These are phyloP conservation scores for Subacronicta megacephala DNA, from an alignment of 2,888 invertebrate species.

Conservation along the genomic window DNA sequence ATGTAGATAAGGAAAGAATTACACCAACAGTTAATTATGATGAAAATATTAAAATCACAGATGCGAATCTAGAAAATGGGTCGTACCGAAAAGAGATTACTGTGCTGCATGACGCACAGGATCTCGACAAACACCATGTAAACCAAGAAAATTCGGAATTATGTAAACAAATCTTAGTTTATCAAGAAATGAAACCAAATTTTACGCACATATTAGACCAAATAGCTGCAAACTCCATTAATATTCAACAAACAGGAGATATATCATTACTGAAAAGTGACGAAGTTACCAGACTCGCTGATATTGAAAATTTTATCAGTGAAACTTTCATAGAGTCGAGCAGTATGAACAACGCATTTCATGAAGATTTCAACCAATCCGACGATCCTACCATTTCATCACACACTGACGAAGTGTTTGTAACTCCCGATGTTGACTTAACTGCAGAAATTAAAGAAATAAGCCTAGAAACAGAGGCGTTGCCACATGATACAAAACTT, in stretches of 20 bases:
- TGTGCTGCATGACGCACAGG: neutral
- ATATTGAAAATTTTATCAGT: constrained; percentile 20
- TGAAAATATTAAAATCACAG: neutral
- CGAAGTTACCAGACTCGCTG: constrained; percentile 1
- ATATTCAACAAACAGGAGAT: constrained; percentile 8
- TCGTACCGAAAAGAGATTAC: neutral
- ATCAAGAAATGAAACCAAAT: constrained; percentile 4
- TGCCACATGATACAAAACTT: neutral
- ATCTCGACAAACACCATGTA: neutral
- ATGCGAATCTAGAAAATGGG: neutral
- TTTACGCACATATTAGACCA: neutral
- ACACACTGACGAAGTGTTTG: constrained; percentile 31
- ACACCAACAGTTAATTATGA: neutral
- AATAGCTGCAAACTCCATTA: neutral
- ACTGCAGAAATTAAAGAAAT: constrained; percentile 29
- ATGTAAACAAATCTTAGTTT: constrained; percentile 8
- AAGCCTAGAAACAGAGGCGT: constrained; percentile 18
- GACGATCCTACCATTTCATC: constrained; percentile 43
- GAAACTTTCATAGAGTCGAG: constrained; percentile 63
- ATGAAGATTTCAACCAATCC: constrained; percentile 60
- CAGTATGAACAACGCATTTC: constrained; percentile 79
- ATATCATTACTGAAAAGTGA: neutral
- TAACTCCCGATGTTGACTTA: constrained; percentile 32
- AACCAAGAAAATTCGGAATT: neutral
- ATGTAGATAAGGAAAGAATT: neutral